Base-by-base conservation (phyloP, 2,113 vertebrate species). In the Cyanoramphus novaezelandiae region DNA sequence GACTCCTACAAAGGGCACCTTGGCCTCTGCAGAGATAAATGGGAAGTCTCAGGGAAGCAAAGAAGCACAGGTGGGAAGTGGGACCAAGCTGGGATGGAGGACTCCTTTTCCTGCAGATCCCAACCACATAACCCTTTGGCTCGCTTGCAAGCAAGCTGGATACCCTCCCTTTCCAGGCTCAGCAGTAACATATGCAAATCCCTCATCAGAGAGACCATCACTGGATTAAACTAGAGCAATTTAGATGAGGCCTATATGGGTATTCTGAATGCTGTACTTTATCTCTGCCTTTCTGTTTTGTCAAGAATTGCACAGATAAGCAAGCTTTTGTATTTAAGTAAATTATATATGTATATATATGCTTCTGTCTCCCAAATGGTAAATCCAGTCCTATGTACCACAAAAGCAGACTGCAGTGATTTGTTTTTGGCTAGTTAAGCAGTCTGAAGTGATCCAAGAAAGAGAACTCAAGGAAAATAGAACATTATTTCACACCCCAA, bases 401-500 rank as follows among this genome's bases (percentile, higher is more conserved):
- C 85, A 55, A 90, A 64, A 82, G 60, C 31, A 82, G 57, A 52
- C 35, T 31, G 55, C 53, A 74, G 39, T 57, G 24, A 62, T 81
- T 67, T 68, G 24, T 59, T 93, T 94, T 78, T 29, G 94, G 63
- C 55, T 67, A 57, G 47, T 84, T 80, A 85, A 91, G 23, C 31
- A 67, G 27, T 27, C 46, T 89, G 49, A 81, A 90, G 17, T 16
- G 13, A 91, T 75, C 67, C 37, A 92, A 87, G 46, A 59, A 86
- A 59, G 72, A 71, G 10, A 95, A 70, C 65, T 47, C 33, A 96
- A 69, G 44, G 27, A 91, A 96, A 94, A 92, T n/a, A 64, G 50
- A 96, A 91, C 50, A 78, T 87, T 90, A 81, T 86, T 93, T 95
- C 93, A 90, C n/a, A 59, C 71, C 90, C 75, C 80, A 76, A 31